Percentiles rank a stretch among this genome's conserved stretches.
Conservation (phyloP, 1,140 invertebrate genomes). For the Drosophila suzukii region DNA sequence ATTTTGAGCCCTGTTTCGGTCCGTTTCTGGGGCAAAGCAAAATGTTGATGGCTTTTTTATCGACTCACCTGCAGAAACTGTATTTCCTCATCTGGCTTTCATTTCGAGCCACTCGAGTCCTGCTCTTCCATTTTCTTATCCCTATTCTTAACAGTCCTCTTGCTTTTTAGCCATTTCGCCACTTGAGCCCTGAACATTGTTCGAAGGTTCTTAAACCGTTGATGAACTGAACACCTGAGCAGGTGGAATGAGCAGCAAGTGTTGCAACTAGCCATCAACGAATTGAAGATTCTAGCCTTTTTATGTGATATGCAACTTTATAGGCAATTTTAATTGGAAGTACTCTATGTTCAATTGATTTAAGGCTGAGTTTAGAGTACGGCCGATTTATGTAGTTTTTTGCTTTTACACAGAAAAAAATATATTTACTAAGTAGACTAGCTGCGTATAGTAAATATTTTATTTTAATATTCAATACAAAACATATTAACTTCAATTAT, state of each 20-base stretch:
- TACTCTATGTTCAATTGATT: constrained; percentile 1
- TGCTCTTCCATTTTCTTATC: constrained; percentile 18
- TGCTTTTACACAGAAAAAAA: no score
- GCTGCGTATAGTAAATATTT: no score
- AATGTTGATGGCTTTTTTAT: constrained; percentile 74
- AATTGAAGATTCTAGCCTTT: constrained; percentile 6
- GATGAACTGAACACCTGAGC: constrained; percentile 29
- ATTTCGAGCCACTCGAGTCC: constrained; percentile 45
- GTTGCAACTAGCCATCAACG: constrained; percentile 11
- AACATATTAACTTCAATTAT: no score
- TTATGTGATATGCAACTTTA: constrained; percentile 9
- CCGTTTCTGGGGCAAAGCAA: constrained; percentile 47
- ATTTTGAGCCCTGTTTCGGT: constrained; percentile 37
- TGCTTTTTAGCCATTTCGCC: constrained; percentile 28
- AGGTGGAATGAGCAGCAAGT: background rate
- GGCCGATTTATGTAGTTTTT: no score
- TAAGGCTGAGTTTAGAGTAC: background rate
- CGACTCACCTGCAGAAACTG: constrained; percentile 67
- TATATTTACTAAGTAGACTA: no score
- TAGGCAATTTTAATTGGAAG: constrained; percentile 6
- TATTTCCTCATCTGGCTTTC: constrained; percentile 46
- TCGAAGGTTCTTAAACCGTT: constrained; percentile 36
- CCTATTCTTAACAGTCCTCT: constrained; percentile 3
- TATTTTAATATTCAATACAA: no score
- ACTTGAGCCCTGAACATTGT: constrained; percentile 40